Evolutionary conservation across 2,888 invertebrate species (phyloP).

Genomic region (Nesidiocoris tenuis): DNA sequence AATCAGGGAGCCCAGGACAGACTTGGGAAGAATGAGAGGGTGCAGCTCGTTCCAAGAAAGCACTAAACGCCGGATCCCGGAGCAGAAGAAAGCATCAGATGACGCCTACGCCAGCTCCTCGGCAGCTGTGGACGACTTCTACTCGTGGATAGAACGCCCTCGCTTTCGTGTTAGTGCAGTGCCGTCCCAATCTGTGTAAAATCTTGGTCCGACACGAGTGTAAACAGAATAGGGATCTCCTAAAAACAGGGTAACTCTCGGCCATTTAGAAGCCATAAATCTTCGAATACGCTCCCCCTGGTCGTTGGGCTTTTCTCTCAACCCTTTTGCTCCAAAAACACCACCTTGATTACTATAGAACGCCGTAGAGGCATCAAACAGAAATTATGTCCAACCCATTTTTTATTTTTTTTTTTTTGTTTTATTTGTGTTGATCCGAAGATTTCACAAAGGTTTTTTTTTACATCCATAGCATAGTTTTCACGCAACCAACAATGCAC

Average conservation of each 20-base stretch:
- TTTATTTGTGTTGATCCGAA: too few species aligned
- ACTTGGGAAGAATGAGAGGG: neutral
- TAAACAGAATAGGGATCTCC: constrained; percentile 37
- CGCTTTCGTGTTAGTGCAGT: neutral
- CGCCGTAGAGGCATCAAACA: neutral
- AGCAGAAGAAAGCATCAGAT: neutral
- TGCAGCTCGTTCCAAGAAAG: constrained; percentile 5
- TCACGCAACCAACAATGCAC: too few species aligned
- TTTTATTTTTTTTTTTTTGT: too few species aligned
- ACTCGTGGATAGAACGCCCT: too few species aligned
- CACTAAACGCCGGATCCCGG: constrained; percentile 25
- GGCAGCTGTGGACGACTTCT: neutral
- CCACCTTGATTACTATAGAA: constrained; percentile 18
- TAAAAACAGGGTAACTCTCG: constrained; percentile 30
- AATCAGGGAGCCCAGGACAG: constrained; percentile 25
- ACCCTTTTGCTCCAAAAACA: constrained; percentile 29
- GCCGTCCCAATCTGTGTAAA: constrained; percentile 28
- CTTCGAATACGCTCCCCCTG: constrained; percentile 10
- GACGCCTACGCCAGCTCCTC: neutral
- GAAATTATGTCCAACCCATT: too few species aligned
- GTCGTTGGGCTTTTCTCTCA: constrained; percentile 9
- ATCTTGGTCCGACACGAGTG: constrained; percentile 35
- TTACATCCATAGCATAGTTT: too few species aligned
- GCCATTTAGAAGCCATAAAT: constrained; percentile 39
- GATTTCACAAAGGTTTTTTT: too few species aligned